These are phyloP conservation scores for Brachirus orientalis DNA, from an alignment of 2,113 vertebrate species.

Conservation along the genomic window DNA sequence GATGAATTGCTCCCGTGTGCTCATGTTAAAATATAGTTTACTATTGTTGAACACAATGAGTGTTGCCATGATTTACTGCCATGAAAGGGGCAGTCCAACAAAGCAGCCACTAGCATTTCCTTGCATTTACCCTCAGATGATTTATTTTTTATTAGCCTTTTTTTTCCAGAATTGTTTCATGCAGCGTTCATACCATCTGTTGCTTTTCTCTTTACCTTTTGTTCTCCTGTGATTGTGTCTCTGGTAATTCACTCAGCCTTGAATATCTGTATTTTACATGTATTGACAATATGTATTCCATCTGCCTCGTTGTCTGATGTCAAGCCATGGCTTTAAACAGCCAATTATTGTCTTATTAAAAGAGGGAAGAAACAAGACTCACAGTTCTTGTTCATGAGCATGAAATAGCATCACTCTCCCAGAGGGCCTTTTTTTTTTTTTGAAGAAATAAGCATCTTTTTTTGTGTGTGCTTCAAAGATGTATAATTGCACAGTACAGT, in stretches of 20 bases:
- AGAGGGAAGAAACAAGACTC: no score
- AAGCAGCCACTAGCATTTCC: background rate
- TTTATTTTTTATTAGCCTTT: background rate
- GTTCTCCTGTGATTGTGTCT: background rate
- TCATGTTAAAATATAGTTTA: background rate
- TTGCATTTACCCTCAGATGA: background rate
- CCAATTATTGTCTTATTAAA: background rate
- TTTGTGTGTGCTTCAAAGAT: conserved; percentile 18
- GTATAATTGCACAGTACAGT: background rate
- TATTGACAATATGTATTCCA: background rate
- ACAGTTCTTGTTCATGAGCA: conserved; percentile 13
- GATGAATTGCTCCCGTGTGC: background rate
- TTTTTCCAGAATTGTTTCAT: background rate
- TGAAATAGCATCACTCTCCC: conserved; percentile 32
- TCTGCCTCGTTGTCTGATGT: conserved; percentile 11
- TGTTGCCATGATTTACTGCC: background rate
- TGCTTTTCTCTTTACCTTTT: background rate
- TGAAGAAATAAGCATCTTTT: conserved; percentile 17
- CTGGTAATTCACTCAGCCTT: conserved; percentile 2
- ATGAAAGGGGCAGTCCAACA: background rate
- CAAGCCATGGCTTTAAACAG: conserved; percentile 28
- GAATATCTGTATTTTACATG: background rate
- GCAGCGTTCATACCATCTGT: background rate
- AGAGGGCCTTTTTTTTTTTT: background rate
- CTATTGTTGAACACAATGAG: background rate